A percentile compares a stretch with the other conserved stretches of the same genome.
Conservation (phyloP, 2,113 vertebrate species). For the Isurus oxyrinchus region DNA sequence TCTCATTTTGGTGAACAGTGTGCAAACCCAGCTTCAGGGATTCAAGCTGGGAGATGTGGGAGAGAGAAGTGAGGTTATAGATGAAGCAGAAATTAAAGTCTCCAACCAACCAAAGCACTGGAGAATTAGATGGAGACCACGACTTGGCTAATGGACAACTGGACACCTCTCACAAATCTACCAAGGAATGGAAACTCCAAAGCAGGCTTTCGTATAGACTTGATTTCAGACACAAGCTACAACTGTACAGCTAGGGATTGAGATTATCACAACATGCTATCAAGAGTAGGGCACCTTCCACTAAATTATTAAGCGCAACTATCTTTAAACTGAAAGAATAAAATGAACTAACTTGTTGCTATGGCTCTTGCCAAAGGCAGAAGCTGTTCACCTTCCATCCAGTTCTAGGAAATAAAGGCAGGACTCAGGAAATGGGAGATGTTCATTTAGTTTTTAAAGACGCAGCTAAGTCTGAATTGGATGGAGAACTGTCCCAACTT, state of each 20-base stretch:
- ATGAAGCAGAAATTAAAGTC: not conserved
- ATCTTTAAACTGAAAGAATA: not conserved
- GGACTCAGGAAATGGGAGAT: not conserved
- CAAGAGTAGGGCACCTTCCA: not conserved
- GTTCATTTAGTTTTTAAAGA: not conserved
- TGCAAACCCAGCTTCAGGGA: not conserved
- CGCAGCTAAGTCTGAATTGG: not conserved
- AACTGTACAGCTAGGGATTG: not conserved
- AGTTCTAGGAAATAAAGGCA: not conserved
- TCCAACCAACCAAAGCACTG: not conserved
- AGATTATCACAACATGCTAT: not conserved
- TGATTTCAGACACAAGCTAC: not conserved
- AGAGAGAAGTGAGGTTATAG: not conserved
- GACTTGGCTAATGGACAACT: not conserved
- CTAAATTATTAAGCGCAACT: not conserved
- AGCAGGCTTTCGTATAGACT: not conserved
- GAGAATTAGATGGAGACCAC: not conserved
- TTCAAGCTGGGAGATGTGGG: not conserved
- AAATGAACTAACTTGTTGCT: not conserved
- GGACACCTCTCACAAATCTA: not conserved
- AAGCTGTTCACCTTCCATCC: not conserved
- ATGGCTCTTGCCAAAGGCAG: not conserved
- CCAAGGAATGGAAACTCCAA: not conserved
- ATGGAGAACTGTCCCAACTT: not conserved
- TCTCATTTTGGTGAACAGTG: not conserved